Evolutionary conservation across 2,797 vertebrate genomes (phyloP), one percentile per base, ranked within the genome.

Genomic region (Sebastolobus altivelis): DNA sequence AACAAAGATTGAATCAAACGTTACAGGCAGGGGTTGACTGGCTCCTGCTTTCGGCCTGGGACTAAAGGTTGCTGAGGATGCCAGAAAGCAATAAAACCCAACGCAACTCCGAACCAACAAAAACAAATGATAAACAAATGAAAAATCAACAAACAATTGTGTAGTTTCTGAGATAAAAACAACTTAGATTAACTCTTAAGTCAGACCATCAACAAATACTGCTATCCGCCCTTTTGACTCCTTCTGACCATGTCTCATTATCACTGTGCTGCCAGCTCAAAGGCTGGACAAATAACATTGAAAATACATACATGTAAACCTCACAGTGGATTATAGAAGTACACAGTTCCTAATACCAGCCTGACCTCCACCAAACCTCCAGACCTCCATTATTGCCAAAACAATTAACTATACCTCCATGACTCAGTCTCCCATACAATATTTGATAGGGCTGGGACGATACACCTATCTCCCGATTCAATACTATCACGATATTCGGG

Each of bases 81-180:
- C n/a, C 5, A 52, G 59, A 11, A 27, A 9, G 20, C 46, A 12
- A 46, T 46, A 33, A 71, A 31, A 55, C 9, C 16, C 33, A 61
- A 54, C n/a, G 11, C 5, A 75, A 63, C 52, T 25, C 5, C 63
- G 25, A 49, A 20, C 3, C 4, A 38, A 37, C n/a, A 37, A 43
- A 80, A 70, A 69, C 8, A 38, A 18, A 77, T 60, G 2, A 40
- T 2, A 54, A 5, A 31, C 12, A 65, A 79, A 54, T 49, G 22
- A 16, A 43, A 56, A 43, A n/a, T 35, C 14, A 37, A 54, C 31
- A 1, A 14, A 58, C 9, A 31, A n/a, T 9, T 27, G 4, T 38
- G 2, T 12, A 11, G 1, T 43, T 56, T 20, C 3, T n/a, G 11
- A 60, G 8, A 22, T 60, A 9, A 40, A 66, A 68, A 52, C 8